Evolutionary conservation across 2,797 vertebrate species (phyloP).

Genomic region (Parotocinclus haroldoi): DNA sequence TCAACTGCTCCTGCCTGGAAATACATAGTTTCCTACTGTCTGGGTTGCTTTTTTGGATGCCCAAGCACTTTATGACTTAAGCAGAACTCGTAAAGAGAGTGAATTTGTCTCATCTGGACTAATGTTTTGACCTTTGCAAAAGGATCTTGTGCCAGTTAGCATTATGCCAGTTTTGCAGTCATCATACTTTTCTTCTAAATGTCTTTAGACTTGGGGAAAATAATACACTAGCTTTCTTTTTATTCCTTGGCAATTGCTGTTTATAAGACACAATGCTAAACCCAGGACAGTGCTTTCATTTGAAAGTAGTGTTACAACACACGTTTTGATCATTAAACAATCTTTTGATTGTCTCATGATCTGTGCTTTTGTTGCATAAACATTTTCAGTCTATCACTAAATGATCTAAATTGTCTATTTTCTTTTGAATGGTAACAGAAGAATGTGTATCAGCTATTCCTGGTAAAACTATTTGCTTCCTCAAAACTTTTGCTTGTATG

Average conservation of each 20-base stretch:
- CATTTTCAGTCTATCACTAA: too few relatives aligned
- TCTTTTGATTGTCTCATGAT: too few relatives aligned
- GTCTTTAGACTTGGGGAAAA: constrained; percentile 12
- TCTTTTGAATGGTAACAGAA: too few relatives aligned
- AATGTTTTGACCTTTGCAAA: constrained; percentile 34
- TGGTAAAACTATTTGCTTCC: too few relatives aligned
- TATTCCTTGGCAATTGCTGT: not conserved
- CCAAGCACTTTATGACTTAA: constrained; percentile 31
- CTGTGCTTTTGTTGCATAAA: too few relatives aligned
- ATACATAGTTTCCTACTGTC: constrained; percentile 39
- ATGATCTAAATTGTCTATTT: too few relatives aligned
- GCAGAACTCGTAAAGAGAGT: constrained; percentile 34
- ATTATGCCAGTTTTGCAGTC: constrained; percentile 21
- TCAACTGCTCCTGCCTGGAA: constrained; percentile 21
- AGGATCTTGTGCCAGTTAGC: constrained; percentile 20
- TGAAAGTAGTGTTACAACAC: too few relatives aligned
- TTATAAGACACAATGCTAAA: too few relatives aligned
- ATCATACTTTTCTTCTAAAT: constrained; percentile 46
- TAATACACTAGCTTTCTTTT: constrained; percentile 15
- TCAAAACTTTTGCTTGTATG: too few relatives aligned
- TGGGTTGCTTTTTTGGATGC: constrained; percentile 25
- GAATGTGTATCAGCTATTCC: too few relatives aligned
- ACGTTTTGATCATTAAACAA: too few relatives aligned
- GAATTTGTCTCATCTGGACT: constrained; percentile 36
- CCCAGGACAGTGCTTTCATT: too few relatives aligned